Conservation (phyloP, 2,113 vertebrate genomes). For the Myrmophylax atrothorax region DNA sequence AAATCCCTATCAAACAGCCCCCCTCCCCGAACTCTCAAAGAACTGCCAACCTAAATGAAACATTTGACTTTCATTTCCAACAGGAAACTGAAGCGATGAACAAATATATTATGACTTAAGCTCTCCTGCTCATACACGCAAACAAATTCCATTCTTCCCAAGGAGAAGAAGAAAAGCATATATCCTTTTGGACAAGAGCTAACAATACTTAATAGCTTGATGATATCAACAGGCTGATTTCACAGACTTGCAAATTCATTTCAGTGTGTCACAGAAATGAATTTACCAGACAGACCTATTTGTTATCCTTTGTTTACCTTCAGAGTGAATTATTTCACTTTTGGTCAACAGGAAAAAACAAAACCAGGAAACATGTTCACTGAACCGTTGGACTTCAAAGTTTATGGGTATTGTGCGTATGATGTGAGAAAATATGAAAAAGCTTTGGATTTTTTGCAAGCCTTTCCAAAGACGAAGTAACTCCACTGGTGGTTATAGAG, state of each 20-base stretch:
- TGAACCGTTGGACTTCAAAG: background rate
- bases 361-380: slow-evolving; percentile 45
- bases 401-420: background rate
- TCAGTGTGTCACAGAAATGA: slow-evolving; percentile 54
- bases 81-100: slow-evolving; percentile 32
- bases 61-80: slow-evolving; percentile 48
- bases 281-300: slow-evolving; percentile 58
- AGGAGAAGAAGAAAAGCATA: slow-evolving; percentile 38
- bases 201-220: slow-evolving; percentile 52
- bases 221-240: slow-evolving; percentile 47
- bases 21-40: slow-evolving; percentile 20
- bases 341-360: slow-evolving; percentile 65
- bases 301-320: slow-evolving; percentile 54
- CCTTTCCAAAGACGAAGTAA: background rate
- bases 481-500: background rate
- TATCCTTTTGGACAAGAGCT: slow-evolving; percentile 34
- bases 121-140: background rate
- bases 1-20: background rate
- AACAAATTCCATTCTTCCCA: slow-evolving; percentile 43
- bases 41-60: slow-evolving; percentile 9
- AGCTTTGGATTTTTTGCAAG: background rate
- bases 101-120: slow-evolving; percentile 19
- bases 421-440: background rate
- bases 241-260: slow-evolving; percentile 48
- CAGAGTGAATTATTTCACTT: slow-evolving; percentile 48